phyloP scores from a whole-genome alignment of 1,140 invertebrate genomes.

The Epicauta chinensis region DNA sequence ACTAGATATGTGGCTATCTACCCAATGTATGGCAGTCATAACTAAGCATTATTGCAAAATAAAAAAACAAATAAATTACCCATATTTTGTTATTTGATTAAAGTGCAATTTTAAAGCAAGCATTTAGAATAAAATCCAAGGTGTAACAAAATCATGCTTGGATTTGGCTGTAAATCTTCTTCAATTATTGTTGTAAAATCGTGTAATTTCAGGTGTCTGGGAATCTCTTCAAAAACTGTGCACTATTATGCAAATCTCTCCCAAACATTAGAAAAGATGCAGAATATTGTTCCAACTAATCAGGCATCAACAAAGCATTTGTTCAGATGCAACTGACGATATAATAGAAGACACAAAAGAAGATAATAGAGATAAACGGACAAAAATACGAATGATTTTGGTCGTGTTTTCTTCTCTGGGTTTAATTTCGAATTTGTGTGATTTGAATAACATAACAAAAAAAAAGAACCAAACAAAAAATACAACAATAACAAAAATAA shows the following conservation, averaged over 20 bases:
- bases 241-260: conserved; percentile 3
- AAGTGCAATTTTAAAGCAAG: too few species aligned
- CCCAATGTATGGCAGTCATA: conserved; percentile 9
- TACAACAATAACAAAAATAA: too few species aligned
- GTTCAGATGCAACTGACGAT: conserved; percentile 37
- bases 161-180: too few species aligned
- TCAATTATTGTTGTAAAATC: too few species aligned
- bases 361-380: conserved; percentile 9
- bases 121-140: too few species aligned
- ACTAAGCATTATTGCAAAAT: conserved; percentile 10
- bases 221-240: not conserved
- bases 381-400: conserved; percentile 1
- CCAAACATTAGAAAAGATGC: conserved; percentile 2
- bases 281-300: conserved; percentile 8
- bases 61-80: not conserved
- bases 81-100: not conserved
- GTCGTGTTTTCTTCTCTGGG: not conserved
- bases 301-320: conserved; percentile 13
- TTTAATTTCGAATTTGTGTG: too few species aligned
- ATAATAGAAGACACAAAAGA: conserved; percentile 19
- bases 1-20: conserved; percentile 2
- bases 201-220: too few species aligned
- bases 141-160: too few species aligned
- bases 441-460: not conserved
- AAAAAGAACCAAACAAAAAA: too few species aligned